Evolutionary conservation across 2,113 vertebrate genomes (phyloP).

Genomic region (Tachycineta bicolor): DNA sequence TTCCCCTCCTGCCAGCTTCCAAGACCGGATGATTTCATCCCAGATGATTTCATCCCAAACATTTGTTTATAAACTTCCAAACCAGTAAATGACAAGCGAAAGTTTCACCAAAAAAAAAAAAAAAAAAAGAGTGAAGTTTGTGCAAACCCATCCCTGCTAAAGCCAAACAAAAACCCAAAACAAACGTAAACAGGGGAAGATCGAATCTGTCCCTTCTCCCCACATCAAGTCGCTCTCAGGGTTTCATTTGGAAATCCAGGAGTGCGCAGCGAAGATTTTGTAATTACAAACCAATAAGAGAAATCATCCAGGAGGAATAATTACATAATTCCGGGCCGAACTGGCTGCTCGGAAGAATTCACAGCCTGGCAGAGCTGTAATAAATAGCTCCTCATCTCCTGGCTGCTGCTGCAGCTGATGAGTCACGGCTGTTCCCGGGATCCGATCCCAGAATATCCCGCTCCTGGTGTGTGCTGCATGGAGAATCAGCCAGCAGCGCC

Average conservation of each 20-base stretch:
- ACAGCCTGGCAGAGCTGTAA: constrained; percentile 53
- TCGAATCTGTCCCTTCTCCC: constrained; percentile 15
- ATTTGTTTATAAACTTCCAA: background rate
- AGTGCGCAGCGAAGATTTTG: constrained; percentile 58
- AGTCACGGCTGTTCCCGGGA: constrained; percentile 71
- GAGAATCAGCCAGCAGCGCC: constrained; percentile 53
- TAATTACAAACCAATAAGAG: constrained; percentile 77
- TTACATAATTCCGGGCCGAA: constrained; percentile 74
- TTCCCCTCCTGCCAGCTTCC: background rate
- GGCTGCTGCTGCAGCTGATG: constrained; percentile 56
- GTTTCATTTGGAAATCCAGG: constrained; percentile 63
- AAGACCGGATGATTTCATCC: background rate
- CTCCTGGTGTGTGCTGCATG: constrained; percentile 24
- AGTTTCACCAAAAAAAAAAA: background rate
- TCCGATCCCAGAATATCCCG: constrained; percentile 60
- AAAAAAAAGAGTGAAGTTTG: background rate
- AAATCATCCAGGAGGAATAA: constrained; percentile 79
- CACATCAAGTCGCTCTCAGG: background rate
- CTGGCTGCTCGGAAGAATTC: constrained; percentile 37
- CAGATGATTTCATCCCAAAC: background rate
- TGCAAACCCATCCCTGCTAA: background rate
- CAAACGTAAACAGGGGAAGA: constrained; percentile 32
- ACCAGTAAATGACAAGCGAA: rapidly evolving
- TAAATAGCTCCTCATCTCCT: constrained; percentile 74
- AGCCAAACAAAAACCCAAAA: background rate